phyloP scores from a whole-genome alignment of 1,140 invertebrate species.

The Neotoxoptera formosana region DNA sequence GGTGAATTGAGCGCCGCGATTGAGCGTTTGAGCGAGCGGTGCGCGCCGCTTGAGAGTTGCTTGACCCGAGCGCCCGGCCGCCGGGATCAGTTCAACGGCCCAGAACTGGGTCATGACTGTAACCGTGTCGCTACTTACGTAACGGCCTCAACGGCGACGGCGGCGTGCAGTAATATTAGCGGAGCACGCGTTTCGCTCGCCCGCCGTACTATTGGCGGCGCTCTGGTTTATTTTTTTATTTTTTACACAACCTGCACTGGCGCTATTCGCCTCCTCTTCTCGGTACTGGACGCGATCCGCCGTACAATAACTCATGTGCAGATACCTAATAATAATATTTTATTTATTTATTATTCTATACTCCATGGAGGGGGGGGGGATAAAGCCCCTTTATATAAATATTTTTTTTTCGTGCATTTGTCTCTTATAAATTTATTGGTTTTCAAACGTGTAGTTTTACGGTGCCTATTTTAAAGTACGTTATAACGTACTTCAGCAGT shows the following conservation, averaged over 20 bases:
- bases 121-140: constrained; percentile 57
- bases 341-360: not conserved
- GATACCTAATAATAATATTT: not conserved
- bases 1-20: not conserved
- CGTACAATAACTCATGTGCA: not conserved
- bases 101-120: constrained; percentile 53
- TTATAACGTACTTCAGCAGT: too few relatives aligned
- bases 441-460: too few relatives aligned
- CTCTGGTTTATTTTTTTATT: not conserved
- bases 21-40: constrained; percentile 5
- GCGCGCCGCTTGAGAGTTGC: constrained; percentile 39
- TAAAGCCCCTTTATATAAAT: not conserved
- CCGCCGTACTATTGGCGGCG: not conserved
- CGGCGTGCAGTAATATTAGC: not conserved
- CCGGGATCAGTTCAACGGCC: constrained; percentile 49
- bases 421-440: too few relatives aligned
- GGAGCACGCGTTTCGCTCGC: not conserved
- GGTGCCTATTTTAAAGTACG: too few relatives aligned
- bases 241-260: not conserved
- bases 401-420: not conserved
- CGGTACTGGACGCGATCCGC: not conserved
- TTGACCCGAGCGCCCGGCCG: constrained; percentile 54
- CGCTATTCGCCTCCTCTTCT: not conserved
- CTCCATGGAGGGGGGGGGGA: not conserved
- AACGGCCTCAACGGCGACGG: constrained; percentile 35